These are phyloP conservation scores for Nanorana parkeri DNA, from an alignment of 2,113 vertebrate species.

Conservation along the genomic window DNA sequence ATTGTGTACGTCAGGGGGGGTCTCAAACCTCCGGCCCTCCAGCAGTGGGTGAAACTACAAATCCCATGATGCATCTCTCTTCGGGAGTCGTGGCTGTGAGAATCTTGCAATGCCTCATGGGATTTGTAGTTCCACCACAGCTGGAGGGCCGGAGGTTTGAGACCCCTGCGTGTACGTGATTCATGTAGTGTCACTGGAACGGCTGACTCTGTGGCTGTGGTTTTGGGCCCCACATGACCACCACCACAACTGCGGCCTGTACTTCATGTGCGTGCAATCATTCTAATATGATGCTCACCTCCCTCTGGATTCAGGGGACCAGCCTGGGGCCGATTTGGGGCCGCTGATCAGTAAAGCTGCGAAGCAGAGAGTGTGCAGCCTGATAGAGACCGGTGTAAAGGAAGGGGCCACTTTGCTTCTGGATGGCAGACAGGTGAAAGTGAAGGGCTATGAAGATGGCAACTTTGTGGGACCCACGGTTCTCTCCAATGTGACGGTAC, in stretches of 20 bases:
- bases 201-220: too few species aligned
- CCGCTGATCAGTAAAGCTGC: conserved; percentile 91
- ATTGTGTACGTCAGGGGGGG: too few species aligned
- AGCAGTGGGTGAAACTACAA: too few species aligned
- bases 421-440: conserved; percentile 87
- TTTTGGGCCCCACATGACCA: background rate
- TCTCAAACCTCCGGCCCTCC: too few species aligned
- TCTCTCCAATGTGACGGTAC: conserved; percentile 86
- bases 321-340: conserved; percentile 92
- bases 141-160: too few species aligned
- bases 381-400: conserved; percentile 89
- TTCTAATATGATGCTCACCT: conserved; percentile 15
- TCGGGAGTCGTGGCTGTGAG: too few species aligned
- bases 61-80: too few species aligned
- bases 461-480: conserved; percentile 97
- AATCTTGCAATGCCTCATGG: too few species aligned
- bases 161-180: too few species aligned
- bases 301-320: conserved; percentile 81
- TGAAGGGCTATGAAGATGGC: conserved; percentile 92
- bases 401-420: conserved; percentile 89
- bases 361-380: conserved; percentile 85
- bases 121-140: too few species aligned
- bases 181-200: too few species aligned
- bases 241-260: background rate
- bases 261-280: background rate